Evolutionary conservation across 2,113 vertebrate species (phyloP).

Genomic region (Varanus komodoensis): DNA sequence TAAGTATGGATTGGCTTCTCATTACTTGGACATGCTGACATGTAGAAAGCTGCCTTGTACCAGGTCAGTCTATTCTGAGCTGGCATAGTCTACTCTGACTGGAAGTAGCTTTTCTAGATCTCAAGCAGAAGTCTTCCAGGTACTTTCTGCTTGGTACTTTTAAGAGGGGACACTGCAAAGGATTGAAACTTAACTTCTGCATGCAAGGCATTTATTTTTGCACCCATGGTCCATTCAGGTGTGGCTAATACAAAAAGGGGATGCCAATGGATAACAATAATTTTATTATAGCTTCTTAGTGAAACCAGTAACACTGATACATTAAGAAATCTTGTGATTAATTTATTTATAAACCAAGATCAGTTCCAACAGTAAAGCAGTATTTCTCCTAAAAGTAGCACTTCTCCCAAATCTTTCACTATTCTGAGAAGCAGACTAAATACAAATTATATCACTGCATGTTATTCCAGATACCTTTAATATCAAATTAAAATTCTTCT

Average conservation of each 20-base stretch:
- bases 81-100: too few species aligned
- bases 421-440: background rate
- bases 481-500: background rate
- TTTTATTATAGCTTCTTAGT: background rate
- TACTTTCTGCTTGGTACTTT: too few species aligned
- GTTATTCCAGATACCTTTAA: background rate
- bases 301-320: background rate
- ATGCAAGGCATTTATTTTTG: too few species aligned
- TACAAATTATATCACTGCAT: background rate
- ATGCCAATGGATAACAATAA: background rate
- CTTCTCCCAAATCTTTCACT: background rate
- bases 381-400: background rate
- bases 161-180: too few species aligned
- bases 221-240: background rate
- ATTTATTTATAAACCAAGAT: background rate
- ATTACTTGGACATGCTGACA: background rate
- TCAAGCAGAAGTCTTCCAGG: too few species aligned
- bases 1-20: background rate
- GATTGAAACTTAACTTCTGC: too few species aligned
- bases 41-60: background rate
- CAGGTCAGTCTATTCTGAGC: too few species aligned
- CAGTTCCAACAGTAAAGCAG: background rate
- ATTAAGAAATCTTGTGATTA: background rate
- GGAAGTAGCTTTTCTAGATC: too few species aligned
- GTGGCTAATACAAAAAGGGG: background rate